Evolutionary conservation across 2,888 invertebrate species (phyloP).

Genomic region (Agelastica alni): DNA sequence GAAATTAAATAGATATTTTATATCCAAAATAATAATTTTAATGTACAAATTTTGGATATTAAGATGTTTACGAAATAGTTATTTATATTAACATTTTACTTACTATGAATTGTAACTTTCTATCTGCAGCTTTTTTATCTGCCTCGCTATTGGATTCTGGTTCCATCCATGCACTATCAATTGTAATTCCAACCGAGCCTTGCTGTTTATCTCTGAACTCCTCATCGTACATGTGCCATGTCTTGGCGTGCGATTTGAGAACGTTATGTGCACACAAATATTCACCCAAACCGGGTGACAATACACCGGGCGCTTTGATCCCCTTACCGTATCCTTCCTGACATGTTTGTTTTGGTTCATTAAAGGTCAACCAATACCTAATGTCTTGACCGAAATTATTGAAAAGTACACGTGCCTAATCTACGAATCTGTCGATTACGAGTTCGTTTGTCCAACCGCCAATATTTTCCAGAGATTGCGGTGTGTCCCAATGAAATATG

Average conservation of each 20-base stretch:
- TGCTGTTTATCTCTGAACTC: slow-evolving; percentile 62
- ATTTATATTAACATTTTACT: too few relatives aligned
- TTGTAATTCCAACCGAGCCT: slow-evolving; percentile 28
- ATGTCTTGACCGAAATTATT: slow-evolving; percentile 49
- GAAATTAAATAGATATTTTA: too few relatives aligned
- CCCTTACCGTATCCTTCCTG: slow-evolving; percentile 49
- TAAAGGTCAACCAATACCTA: slow-evolving; percentile 62
- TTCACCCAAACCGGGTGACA: slow-evolving; percentile 60
- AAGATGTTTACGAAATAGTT: too few relatives aligned
- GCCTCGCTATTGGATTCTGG: slow-evolving; percentile 61
- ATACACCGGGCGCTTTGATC: slow-evolving; percentile 57
- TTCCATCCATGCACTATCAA: slow-evolving; percentile 65
- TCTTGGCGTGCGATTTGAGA: slow-evolving; percentile 67
- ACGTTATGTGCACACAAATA: slow-evolving; percentile 67
- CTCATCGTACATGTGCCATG: slow-evolving; percentile 64
- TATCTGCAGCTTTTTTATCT: slow-evolving; percentile 59
- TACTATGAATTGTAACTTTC: slow-evolving; percentile 56
- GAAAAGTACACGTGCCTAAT: slow-evolving; percentile 61
- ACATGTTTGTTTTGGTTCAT: slow-evolving; percentile 57
- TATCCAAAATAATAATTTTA: too few relatives aligned
- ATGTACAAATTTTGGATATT: too few relatives aligned
- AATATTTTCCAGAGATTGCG: slow-evolving; percentile 56
- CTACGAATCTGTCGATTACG: slow-evolving; percentile 59
- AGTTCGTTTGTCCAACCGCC: slow-evolving; percentile 30
- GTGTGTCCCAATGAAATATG: slow-evolving; percentile 62